These are phyloP conservation scores for Limnodromus scolopaceus DNA, from an alignment of 2,797 vertebrate genomes.

Conservation along the genomic window DNA sequence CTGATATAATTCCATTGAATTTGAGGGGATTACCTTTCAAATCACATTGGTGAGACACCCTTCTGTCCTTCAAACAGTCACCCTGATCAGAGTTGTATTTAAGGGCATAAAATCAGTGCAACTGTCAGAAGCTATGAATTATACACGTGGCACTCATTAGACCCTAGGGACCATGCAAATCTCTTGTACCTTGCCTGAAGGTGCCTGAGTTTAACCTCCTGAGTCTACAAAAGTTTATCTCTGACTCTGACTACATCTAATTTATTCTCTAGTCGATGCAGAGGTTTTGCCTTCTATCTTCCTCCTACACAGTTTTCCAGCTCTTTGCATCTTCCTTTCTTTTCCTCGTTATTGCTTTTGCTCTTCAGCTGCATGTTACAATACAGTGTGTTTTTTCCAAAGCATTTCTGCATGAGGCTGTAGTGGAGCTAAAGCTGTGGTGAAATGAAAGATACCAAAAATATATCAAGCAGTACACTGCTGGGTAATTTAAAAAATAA, in stretches of 20 bases:
- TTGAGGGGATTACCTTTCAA: neutral
- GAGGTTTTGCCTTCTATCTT: neutral
- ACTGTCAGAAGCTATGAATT: neutral
- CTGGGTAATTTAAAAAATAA: neutral
- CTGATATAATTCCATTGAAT: neutral
- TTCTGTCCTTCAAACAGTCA: neutral
- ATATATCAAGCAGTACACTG: neutral
- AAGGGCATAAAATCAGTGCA: neutral
- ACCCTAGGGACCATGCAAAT: neutral
- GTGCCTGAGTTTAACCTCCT: neutral
- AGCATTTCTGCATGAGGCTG: neutral
- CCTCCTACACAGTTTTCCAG: neutral
- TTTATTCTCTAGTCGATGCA: neutral
- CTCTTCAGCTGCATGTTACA: neutral
- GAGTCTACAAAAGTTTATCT: neutral
- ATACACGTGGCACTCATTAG: neutral
- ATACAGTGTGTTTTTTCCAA: neutral
- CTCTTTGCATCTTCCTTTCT: neutral
- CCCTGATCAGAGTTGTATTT: neutral
- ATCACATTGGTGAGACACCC: neutral
- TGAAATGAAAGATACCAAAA: conserved; percentile 1
- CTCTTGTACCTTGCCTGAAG: conserved; percentile 1
- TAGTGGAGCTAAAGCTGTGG: neutral
- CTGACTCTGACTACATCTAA: neutral
- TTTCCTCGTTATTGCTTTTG: neutral